Base-by-base conservation (phyloP, 2,113 vertebrate genomes). In the Porphyrio hochstetteri region DNA sequence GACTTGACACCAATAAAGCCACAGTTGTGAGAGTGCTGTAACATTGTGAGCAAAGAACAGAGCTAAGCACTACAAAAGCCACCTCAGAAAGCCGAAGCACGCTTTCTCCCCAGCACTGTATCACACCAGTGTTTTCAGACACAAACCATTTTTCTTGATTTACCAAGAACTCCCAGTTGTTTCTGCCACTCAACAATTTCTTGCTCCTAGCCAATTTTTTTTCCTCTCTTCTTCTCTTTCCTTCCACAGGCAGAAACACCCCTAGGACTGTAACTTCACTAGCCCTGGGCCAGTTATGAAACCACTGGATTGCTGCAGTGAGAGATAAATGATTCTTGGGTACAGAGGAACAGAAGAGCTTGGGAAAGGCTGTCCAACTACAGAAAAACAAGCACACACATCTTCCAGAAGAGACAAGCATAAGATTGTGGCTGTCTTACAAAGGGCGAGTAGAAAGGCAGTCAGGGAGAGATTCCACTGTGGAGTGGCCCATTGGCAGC, bases 141-240 rank as follows among this genome's bases (percentile, higher is more conserved):
- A 87, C 8, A 9, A 50, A 42, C 38, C n/a, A 85, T 95, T 94
- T 87, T 72, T 92, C 93, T 86, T 85, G 50, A 91, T 90, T 95
- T 92, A 52, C 46, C 16, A 63, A 69, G 78, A 88, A 71, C 31
- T 88, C 75, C 75, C 79, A 77, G 63, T 56, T 85, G 85, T 74
- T 93, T 80, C 81, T 91, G 64, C 60, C 60, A 52, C 33, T 91
- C 65, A 67, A 48, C 69, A 65, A 36, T 67, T 68, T 42, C 27
- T 75, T 91, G 70, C 65, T 90, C 64, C 71, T 77, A 52, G 68
- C 33, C 38, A 82, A 5, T 72, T 44, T 68, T 77, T 68, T 69
- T 16, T 5, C 13, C 24, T 71, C 60, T 59, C 28, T 57, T 82
- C 36, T 69, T 46, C 44, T 23, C 48, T 48, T 48, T 48, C 48